Evolutionary conservation across 2,888 invertebrate species (phyloP).

Genomic region (Luffia ferchaultella): DNA sequence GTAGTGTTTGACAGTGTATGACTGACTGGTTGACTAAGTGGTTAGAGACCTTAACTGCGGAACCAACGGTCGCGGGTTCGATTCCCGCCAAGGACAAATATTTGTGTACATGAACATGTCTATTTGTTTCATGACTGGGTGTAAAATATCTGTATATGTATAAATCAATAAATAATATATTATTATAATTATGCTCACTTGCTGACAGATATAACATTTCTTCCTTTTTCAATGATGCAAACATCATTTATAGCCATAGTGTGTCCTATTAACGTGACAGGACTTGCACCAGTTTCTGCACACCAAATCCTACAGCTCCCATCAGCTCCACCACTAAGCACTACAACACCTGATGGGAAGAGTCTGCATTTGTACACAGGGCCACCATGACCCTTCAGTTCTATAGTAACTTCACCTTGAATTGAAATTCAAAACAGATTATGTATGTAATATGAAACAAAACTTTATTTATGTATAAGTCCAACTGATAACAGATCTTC

Average conservation of each 20-base stretch:
- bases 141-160: background rate
- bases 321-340: slow-evolving; percentile 74
- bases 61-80: background rate
- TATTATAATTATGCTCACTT: slow-evolving; percentile 42
- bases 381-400: slow-evolving; percentile 71
- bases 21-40: background rate
- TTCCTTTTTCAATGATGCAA: slow-evolving; percentile 71
- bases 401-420: slow-evolving; percentile 46
- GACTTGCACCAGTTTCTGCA: slow-evolving; percentile 72
- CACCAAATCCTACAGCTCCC: slow-evolving; percentile 75
- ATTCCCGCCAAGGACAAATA: background rate
- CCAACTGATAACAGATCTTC: background rate
- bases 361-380: slow-evolving; percentile 73
- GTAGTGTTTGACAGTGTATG: background rate
- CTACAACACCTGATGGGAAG: slow-evolving; percentile 76
- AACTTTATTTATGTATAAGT: background rate
- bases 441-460: background rate
- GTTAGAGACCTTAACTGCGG: background rate
- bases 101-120: background rate
- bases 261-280: slow-evolving; percentile 72
- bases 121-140: background rate
- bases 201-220: slow-evolving; percentile 74
- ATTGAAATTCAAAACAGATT: slow-evolving; percentile 7
- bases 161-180: background rate
- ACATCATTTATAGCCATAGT: slow-evolving; percentile 70